Percentiles rank a stretch among this genome's conserved stretches.
These are phyloP conservation scores for Nixonia krombeini DNA, from an alignment of 1,140 invertebrate species.

Conservation along the genomic window DNA sequence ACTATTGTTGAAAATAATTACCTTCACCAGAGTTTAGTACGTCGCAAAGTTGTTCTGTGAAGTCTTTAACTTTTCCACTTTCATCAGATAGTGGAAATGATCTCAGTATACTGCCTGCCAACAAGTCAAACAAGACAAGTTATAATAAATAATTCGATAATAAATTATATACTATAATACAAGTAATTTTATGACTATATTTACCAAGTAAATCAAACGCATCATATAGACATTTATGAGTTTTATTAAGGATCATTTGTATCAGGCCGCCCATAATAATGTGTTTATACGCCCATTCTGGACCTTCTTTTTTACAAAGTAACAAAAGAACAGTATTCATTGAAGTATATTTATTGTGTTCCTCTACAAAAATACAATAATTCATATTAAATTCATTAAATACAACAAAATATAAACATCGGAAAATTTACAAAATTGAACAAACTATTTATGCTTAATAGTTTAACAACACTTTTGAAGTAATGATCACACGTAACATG, in stretches of 20 bases:
- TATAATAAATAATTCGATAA: background rate
- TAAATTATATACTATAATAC: background rate
- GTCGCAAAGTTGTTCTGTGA: slow-evolving; percentile 55
- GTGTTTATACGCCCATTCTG: slow-evolving; percentile 54
- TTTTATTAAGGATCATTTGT: slow-evolving; percentile 54
- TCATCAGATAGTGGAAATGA: slow-evolving; percentile 45
- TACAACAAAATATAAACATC: too few species aligned
- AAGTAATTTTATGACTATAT: slow-evolving; percentile 7
- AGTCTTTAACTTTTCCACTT: slow-evolving; percentile 40
- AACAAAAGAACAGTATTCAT: slow-evolving; percentile 54
- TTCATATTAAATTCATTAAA: slow-evolving; percentile 2
- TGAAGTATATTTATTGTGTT: slow-evolving; percentile 24
- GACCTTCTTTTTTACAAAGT: slow-evolving; percentile 57
- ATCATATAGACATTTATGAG: slow-evolving; percentile 46
- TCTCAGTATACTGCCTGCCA: slow-evolving; percentile 57
- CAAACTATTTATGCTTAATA: too few species aligned
- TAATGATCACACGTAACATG: slow-evolving; percentile 9
- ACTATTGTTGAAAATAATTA: too few species aligned
- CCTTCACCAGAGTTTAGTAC: slow-evolving; percentile 53
- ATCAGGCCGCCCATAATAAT: slow-evolving; percentile 54
- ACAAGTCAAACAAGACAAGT: slow-evolving; percentile 2
- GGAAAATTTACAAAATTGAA: too few species aligned
- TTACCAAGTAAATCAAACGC: slow-evolving; percentile 58
- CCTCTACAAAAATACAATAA: slow-evolving; percentile 34
- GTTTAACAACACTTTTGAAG: slow-evolving; percentile 1